Evolutionary conservation across 2,797 vertebrate species (phyloP), one percentile per base, ranked within the genome.

Genomic region (Periparus ater): DNA sequence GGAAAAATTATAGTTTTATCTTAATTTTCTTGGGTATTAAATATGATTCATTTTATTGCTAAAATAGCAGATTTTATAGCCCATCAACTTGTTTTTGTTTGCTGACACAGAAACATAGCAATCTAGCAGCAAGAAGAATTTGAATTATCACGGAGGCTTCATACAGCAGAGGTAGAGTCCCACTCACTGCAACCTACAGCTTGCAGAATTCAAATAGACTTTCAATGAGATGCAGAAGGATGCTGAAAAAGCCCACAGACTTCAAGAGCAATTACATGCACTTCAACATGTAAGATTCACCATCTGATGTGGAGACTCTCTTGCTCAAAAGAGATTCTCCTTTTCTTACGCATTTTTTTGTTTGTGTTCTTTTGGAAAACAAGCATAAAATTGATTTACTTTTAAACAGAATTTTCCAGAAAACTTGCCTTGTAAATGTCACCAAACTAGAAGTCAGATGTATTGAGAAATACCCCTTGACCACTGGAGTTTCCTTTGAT

Each of bases 51-150:
- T 85, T 91, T 90, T 94, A 40, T 85, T 94, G 80, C 44, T 92
- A 66, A 93, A 93, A 42, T 16, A 91, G 18, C 40, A 55, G 29
- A 53, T 75, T 94, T 76, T 92, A 30, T 60, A 88, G 32, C 27
- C 44, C 32, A 5, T 94, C 45, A 94, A 71, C 68, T 60, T 94
- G 13, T 65, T 96, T 87, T 81, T 84, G 8, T 96, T 97, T 97
- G 60, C 80, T 85, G 54, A 94, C 89, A 98, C 98, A 97, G 97
- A 96, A 97, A 78, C 57, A 88, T 97, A 72, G 93, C 93, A 34
- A 93, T 71, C 15, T 97, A 99, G 77, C 98, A 99, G 97, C 98
- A 98, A 95, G 98, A 98, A 91, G 98, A 99, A 97, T 97, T 99
- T 98, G 97, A 98, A 88, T 98, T 99, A 93, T 99, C 98, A 51